These are phyloP conservation scores for Zoanthus sansibaricus DNA, from an alignment of 92 coral and sea anemone genomes.

Conservation along the genomic window DNA sequence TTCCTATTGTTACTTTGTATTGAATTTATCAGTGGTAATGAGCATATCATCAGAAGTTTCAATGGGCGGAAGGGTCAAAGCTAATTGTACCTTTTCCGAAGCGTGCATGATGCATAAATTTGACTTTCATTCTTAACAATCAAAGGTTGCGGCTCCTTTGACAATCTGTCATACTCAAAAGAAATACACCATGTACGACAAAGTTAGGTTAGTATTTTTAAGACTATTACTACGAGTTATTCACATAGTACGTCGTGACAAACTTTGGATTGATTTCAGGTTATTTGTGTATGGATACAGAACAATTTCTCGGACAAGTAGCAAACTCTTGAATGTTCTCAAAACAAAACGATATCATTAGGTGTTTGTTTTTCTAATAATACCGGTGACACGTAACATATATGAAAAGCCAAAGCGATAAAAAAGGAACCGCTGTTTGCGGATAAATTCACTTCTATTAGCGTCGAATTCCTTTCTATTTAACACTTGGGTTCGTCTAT, in stretches of 20 bases:
- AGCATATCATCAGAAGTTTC: slow-evolving; percentile 16
- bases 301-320: not conserved
- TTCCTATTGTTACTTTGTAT: slow-evolving; percentile 18
- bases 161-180: not conserved
- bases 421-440: not conserved
- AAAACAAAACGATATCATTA: not conserved
- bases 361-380: not conserved
- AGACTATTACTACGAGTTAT: not conserved
- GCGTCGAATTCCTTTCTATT: not conserved
- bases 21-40: slow-evolving; percentile 7
- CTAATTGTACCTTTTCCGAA: slow-evolving; percentile 15
- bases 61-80: slow-evolving; percentile 32
- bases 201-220: not conserved
- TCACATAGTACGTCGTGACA: not conserved
- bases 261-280: not conserved
- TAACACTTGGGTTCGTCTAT: slow-evolving; percentile 14
- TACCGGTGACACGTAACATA: not conserved
- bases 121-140: slow-evolving; percentile 11
- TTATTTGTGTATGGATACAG: not conserved
- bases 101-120: slow-evolving; percentile 24
- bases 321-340: slow-evolving; percentile 4
- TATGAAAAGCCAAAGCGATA: not conserved
- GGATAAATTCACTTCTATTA: not conserved
- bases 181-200: not conserved
- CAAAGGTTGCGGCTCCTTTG: slow-evolving; percentile 32